Evolutionary conservation across 2,797 vertebrate species (phyloP).

Genomic region (Echeneis naucrates): DNA sequence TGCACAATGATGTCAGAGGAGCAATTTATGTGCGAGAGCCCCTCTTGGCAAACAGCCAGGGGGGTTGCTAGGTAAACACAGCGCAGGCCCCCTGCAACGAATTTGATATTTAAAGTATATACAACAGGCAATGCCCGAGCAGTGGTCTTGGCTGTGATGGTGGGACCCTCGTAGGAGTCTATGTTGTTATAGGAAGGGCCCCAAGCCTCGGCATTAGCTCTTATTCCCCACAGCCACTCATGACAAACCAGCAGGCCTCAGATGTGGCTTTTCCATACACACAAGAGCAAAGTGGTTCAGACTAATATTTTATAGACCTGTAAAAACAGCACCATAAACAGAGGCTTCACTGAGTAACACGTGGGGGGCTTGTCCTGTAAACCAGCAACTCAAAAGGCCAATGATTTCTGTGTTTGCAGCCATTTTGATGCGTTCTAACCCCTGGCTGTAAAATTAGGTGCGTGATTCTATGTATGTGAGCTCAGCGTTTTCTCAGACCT

Average conservation of each 20-base stretch:
- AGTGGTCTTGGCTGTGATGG: conserved; percentile 75
- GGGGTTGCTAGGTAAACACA: conserved; percentile 61
- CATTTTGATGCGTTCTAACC: conserved; percentile 63
- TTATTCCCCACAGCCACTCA: conserved; percentile 78
- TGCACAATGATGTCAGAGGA: conserved; percentile 60
- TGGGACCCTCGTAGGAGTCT: conserved; percentile 73
- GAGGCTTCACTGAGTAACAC: conserved; percentile 78
- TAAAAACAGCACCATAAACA: conserved; percentile 85
- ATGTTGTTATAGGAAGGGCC: conserved; percentile 76
- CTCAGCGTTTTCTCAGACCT: conserved; percentile 48
- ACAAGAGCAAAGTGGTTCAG: conserved; percentile 80
- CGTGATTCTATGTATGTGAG: conserved; percentile 47
- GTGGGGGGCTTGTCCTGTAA: conserved; percentile 78
- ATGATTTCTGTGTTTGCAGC: conserved; percentile 56
- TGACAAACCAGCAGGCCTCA: conserved; percentile 79
- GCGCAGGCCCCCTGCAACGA: conserved; percentile 53
- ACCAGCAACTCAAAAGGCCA: conserved; percentile 73
- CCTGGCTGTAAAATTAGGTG: conserved; percentile 67
- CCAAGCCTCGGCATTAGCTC: conserved; percentile 80
- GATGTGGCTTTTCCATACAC: conserved; percentile 83
- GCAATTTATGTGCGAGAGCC: conserved; percentile 48
- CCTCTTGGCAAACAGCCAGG: conserved; percentile 58
- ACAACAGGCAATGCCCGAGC: conserved; percentile 51
- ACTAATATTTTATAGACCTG: conserved; percentile 85
- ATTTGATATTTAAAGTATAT: conserved; percentile 58